phyloP scores from a whole-genome alignment of 2,113 vertebrate genomes.

The Perognathus longimembris region DNA sequence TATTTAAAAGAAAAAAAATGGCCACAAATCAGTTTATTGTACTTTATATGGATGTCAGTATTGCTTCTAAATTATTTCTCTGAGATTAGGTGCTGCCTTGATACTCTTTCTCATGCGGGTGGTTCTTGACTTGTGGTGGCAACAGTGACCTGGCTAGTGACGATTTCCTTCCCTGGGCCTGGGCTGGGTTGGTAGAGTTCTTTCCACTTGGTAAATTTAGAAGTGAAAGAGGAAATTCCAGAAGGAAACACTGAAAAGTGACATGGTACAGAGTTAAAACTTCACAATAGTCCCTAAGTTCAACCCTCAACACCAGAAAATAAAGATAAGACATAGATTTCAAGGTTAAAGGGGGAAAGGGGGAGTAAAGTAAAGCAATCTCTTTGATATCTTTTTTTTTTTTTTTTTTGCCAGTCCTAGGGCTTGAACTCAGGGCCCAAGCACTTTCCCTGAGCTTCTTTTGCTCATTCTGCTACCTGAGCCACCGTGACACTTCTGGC shows the following conservation, averaged over 20 bases:
- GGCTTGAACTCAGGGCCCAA: too few species aligned
- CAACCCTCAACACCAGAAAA: too few species aligned
- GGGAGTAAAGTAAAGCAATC: not conserved
- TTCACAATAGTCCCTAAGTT: not conserved
- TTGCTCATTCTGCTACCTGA: too few species aligned
- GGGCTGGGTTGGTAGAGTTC: not conserved
- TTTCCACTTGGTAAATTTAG: conserved; percentile 49
- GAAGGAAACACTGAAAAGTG: conserved; percentile 1
- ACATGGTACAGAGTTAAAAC: not conserved
- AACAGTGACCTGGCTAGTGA: not conserved
- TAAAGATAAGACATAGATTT: not conserved
- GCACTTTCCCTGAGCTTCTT: too few species aligned
- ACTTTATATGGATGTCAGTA: not conserved
- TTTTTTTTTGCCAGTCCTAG: too few species aligned
- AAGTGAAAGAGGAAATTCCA: conserved; percentile 61
- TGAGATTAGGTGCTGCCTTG: not conserved
- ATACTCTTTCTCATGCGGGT: not conserved
- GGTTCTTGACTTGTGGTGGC: not conserved
- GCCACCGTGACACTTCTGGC: too few species aligned
- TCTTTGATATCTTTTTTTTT: too few species aligned
- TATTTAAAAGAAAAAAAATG: not conserved
- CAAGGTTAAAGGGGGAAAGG: not conserved
- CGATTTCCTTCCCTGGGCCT: not conserved
- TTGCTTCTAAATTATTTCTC: not conserved
- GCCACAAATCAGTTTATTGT: not conserved